These are phyloP conservation scores for Drosophila hamatofila DNA, from an alignment of 2,888 invertebrate species.

Conservation along the genomic window DNA sequence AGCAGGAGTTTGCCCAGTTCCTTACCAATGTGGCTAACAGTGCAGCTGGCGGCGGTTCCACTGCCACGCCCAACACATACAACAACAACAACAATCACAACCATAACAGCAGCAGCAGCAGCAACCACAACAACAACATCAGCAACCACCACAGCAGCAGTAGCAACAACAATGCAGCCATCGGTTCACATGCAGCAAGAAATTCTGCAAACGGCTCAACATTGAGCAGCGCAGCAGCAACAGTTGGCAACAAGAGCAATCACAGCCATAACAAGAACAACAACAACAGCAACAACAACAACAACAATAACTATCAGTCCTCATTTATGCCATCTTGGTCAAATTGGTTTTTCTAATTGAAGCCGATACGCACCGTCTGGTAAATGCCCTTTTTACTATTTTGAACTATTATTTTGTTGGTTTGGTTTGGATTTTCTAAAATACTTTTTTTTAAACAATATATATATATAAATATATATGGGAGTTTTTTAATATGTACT, in stretches of 20 bases:
- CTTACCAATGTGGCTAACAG: slow-evolving; percentile 78
- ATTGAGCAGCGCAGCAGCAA: slow-evolving; percentile 20
- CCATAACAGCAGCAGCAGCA: slow-evolving; percentile 24
- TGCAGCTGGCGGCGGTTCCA: slow-evolving; percentile 32
- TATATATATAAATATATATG: too few species aligned
- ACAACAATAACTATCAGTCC: slow-evolving; percentile 52
- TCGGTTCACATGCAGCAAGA: slow-evolving; percentile 21
- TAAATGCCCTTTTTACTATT: background rate
- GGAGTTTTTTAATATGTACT: background rate
- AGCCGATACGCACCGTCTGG: background rate
- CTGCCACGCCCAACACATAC: slow-evolving; percentile 32
- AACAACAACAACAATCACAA: slow-evolving; percentile 19
- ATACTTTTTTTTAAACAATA: background rate
- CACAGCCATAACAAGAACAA: slow-evolving; percentile 52
- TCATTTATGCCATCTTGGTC: slow-evolving; percentile 69
- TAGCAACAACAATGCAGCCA: slow-evolving; percentile 21
- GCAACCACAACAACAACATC: slow-evolving; percentile 13
- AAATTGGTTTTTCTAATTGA: slow-evolving; percentile 65
- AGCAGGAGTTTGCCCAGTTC: slow-evolving; percentile 82
- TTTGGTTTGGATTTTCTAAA: background rate
- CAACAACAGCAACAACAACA: slow-evolving; percentile 49
- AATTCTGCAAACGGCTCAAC: slow-evolving; percentile 15
- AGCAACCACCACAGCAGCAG: slow-evolving; percentile 12
- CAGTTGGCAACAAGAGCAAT: slow-evolving; percentile 38
- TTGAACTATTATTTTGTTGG: background rate